These are phyloP conservation scores for Diplazon laetatorius DNA, from an alignment of 2,888 invertebrate genomes.

Conservation along the genomic window DNA sequence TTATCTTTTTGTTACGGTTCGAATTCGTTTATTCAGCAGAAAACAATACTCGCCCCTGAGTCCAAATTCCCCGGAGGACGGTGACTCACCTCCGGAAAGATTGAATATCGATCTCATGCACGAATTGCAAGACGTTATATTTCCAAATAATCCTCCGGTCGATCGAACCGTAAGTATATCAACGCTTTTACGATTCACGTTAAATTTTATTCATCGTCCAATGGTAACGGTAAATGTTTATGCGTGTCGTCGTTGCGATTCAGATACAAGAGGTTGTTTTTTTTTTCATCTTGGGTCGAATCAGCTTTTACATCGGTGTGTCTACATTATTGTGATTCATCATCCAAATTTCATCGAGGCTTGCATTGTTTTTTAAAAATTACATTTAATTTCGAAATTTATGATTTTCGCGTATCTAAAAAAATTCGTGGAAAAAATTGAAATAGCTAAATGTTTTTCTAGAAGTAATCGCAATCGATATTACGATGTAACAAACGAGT, in stretches of 20 bases:
- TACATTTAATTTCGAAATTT: background rate
- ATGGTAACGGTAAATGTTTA: conserved; percentile 25
- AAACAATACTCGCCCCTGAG: conserved; percentile 83
- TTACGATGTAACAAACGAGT: too few relatives aligned
- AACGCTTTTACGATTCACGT: background rate
- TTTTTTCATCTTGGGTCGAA: too few relatives aligned
- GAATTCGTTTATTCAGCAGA: too few relatives aligned
- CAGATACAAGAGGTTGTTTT: background rate
- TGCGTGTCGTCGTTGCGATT: conserved; percentile 50
- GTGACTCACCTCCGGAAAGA: conserved; percentile 81
- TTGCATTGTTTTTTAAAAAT: background rate
- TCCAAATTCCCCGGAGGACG: conserved; percentile 84
- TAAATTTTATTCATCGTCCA: conserved; percentile 4
- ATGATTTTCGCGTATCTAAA: too few relatives aligned
- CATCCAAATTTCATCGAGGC: conserved; percentile 26
- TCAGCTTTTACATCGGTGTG: conserved; percentile 36
- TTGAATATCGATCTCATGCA: conserved; percentile 86
- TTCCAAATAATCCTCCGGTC: conserved; percentile 85
- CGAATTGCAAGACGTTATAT: conserved; percentile 86
- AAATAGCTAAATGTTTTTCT: too few relatives aligned
- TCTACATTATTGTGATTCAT: conserved; percentile 16
- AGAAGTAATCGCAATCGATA: too few relatives aligned
- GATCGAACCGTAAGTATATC: conserved; percentile 87
- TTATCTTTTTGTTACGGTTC: conserved; percentile 19
- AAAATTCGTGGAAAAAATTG: too few relatives aligned